Conservation (phyloP, 1,140 invertebrate genomes). For the Drosophila ohnishii region DNA sequence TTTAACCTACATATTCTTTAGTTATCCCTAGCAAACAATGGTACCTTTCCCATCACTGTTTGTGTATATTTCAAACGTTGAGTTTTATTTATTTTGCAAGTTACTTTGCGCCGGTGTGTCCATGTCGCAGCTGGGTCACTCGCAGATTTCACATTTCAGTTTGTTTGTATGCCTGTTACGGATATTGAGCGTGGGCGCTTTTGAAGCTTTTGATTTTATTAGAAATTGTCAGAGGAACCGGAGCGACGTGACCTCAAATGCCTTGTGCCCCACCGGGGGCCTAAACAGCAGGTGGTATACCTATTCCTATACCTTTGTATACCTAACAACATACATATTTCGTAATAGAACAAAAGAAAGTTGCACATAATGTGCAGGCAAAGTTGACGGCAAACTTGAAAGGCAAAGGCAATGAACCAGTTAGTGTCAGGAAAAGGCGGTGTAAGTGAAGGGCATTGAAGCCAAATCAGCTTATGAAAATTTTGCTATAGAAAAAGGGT, state of each 20-base stretch:
- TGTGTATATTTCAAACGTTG: constrained; percentile 49
- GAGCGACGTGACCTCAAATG: constrained; percentile 59
- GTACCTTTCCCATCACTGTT: constrained; percentile 16
- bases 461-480: constrained; percentile 4
- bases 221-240: constrained; percentile 68
- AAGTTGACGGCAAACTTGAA: constrained; percentile 25
- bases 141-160: constrained; percentile 37
- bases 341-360: constrained; percentile 48
- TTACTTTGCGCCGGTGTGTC: constrained; percentile 39
- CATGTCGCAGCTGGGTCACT: constrained; percentile 43
- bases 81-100: constrained; percentile 72
- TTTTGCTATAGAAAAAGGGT: not conserved
- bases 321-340: constrained; percentile 24
- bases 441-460: constrained; percentile 11
- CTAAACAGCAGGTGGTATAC: constrained; percentile 40
- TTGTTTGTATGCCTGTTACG: constrained; percentile 57
- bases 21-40: not conserved
- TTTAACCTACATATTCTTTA: not conserved
- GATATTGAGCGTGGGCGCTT: constrained; percentile 67
- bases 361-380: constrained; percentile 29
- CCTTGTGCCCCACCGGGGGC: constrained; percentile 9
- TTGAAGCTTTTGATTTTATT: constrained; percentile 78
- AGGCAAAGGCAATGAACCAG: constrained; percentile 46
- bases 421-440: constrained; percentile 7
- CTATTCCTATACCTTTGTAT: constrained; percentile 6